Evolutionary conservation across 2,113 vertebrate species (phyloP).

Genomic region (Ameiurus melas): DNA sequence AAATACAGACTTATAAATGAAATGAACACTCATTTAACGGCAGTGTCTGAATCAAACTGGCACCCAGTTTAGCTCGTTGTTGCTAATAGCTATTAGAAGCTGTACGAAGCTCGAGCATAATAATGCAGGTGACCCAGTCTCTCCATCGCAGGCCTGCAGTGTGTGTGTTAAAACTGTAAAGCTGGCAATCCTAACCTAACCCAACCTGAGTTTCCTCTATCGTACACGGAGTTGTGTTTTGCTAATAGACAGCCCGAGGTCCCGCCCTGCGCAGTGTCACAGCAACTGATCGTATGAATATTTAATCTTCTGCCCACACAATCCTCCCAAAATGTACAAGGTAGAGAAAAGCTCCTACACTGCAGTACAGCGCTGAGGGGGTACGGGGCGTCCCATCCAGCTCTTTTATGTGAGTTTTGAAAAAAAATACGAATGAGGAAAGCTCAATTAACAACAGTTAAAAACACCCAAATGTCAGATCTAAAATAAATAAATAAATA

Average conservation of each 20-base stretch:
- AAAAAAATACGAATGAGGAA: background rate
- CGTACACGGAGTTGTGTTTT: conserved; percentile 26
- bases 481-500: background rate
- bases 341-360: background rate
- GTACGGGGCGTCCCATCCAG: background rate
- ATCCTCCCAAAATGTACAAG: background rate
- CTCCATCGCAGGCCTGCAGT: background rate
- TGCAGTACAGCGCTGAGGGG: background rate
- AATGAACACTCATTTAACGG: background rate
- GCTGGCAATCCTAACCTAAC: background rate
- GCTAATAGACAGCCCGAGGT: conserved; percentile 29
- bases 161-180: background rate
- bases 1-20: background rate
- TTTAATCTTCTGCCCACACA: conserved; percentile 17
- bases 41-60: background rate
- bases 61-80: background rate
- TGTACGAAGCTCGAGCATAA: background rate
- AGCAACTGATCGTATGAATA: conserved; percentile 29
- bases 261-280: background rate
- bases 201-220: conserved; percentile 14
- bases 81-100: background rate
- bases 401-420: background rate
- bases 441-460: background rate
- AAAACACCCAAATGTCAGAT: background rate
- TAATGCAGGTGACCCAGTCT: background rate